A percentile compares a stretch with the other conserved stretches of the same genome.
Evolutionary conservation across 2,888 invertebrate species (phyloP).

Genomic region (Polyommatus iphigenia): DNA sequence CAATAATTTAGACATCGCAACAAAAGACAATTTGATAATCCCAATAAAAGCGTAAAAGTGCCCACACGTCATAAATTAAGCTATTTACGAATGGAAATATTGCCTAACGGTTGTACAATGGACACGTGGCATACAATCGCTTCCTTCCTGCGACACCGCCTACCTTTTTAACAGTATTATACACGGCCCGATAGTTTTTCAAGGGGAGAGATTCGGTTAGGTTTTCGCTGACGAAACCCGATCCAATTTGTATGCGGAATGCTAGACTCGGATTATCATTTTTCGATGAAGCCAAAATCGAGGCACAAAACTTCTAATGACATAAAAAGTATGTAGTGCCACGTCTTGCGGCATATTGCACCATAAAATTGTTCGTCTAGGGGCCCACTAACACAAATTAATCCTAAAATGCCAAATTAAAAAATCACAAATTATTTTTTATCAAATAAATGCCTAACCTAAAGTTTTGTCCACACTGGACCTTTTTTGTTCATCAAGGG

Average conservation of each 20-base stretch:
- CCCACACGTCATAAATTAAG: not conserved
- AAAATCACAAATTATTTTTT: too few relatives aligned
- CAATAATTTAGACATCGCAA: not conserved
- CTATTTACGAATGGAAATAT: constrained; percentile 9
- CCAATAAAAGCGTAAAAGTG: not conserved
- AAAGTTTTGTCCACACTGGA: too few relatives aligned
- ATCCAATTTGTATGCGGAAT: constrained; percentile 2
- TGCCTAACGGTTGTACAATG: constrained; percentile 31
- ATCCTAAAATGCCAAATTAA: too few relatives aligned
- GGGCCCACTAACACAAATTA: too few relatives aligned
- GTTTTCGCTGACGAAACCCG: constrained; percentile 39
- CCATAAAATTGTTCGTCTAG: too few relatives aligned
- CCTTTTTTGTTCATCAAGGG: too few relatives aligned
- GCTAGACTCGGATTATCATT: not conserved
- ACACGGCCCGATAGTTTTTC: constrained; percentile 45
- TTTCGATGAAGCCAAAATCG: too few relatives aligned
- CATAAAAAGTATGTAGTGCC: too few relatives aligned
- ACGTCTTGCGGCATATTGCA: too few relatives aligned
- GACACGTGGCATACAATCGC: constrained; percentile 45
- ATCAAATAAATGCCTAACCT: too few relatives aligned
- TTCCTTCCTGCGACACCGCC: constrained; percentile 55
- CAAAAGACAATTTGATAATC: not conserved
- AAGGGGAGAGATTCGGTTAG: constrained; percentile 43
- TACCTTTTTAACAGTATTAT: constrained; percentile 56
- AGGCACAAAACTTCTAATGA: too few relatives aligned